Percentiles rank a stretch among this genome's conserved stretches.
phyloP scores from a whole-genome alignment of 1,140 invertebrate genomes.

The Halictus rubicundus region DNA sequence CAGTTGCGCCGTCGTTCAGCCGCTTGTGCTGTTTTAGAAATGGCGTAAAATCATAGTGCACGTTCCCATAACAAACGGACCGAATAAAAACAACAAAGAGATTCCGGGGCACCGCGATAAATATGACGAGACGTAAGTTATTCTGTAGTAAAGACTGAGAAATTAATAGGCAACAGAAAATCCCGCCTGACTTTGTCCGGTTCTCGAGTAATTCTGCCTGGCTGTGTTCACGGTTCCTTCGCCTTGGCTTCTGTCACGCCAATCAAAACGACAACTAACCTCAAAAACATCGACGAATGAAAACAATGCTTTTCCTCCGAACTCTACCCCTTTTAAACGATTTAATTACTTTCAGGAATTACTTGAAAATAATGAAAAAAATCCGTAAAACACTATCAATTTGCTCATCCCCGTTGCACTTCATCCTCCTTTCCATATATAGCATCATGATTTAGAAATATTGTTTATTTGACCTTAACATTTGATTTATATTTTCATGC shows the following conservation, averaged over 20 bases:
- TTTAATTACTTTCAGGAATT: neutral
- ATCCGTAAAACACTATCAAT: neutral
- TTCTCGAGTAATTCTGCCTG: constrained; percentile 70
- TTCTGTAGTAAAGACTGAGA: neutral
- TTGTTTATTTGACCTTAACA: neutral
- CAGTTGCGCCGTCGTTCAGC: constrained; percentile 44
- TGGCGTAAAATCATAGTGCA: constrained; percentile 46
- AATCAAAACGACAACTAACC: constrained; percentile 72
- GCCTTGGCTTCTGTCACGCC: constrained; percentile 78
- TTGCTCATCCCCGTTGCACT: neutral
- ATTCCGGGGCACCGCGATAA: constrained; percentile 13
- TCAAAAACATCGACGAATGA: constrained; percentile 10
- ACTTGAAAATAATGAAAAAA: neutral
- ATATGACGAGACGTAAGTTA: constrained; percentile 27
- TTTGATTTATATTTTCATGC: constrained; percentile 1
- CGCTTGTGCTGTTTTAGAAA: constrained; percentile 35
- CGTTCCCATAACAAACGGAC: constrained; percentile 7
- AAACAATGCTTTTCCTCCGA: constrained; percentile 29
- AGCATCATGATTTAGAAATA: neutral
- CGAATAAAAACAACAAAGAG: neutral
- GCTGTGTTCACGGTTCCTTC: constrained; percentile 76
- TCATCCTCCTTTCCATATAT: neutral
- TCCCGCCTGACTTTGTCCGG: constrained; percentile 60
- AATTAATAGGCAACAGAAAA: constrained; percentile 42
- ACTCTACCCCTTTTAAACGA: neutral